A percentile compares a stretch with the other conserved stretches of the same genome.
These are phyloP conservation scores for Orchesella cincta DNA, from an alignment of 1,140 invertebrate genomes.

Conservation along the genomic window DNA sequence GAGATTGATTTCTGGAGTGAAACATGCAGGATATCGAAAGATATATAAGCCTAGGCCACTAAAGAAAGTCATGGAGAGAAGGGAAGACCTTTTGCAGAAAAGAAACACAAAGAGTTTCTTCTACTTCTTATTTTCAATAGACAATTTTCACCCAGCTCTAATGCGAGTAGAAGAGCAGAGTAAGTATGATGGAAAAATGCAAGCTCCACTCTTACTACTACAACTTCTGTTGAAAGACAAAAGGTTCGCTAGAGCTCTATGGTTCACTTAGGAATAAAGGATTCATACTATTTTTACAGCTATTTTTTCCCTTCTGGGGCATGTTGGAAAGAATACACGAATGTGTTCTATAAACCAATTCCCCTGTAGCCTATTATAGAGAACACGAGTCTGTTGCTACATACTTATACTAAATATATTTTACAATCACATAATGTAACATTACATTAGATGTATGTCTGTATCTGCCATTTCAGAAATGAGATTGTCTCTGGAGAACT, in stretches of 20 bases:
- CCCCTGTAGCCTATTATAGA: not conserved
- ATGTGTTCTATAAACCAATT: not conserved
- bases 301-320: not conserved
- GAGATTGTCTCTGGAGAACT: constrained; percentile 17
- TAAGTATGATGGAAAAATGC: no score
- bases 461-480: constrained; percentile 18
- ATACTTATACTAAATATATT: not conserved
- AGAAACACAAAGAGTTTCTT: no score
- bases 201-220: no score
- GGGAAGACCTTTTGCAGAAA: no score
- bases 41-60: no score
- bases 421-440: constrained; percentile 9
- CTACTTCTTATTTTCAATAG: no score
- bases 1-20: not conserved
- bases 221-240: no score
- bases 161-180: no score
- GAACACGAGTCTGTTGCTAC: no score
- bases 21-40: no score
- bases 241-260: not conserved
- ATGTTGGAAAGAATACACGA: not conserved
- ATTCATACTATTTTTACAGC: not conserved
- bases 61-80: no score
- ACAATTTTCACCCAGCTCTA: no score
- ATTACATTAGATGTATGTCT: not conserved
- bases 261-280: not conserved